Conservation (phyloP, 1,140 invertebrate genomes). For the Drosophila hydei region DNA sequence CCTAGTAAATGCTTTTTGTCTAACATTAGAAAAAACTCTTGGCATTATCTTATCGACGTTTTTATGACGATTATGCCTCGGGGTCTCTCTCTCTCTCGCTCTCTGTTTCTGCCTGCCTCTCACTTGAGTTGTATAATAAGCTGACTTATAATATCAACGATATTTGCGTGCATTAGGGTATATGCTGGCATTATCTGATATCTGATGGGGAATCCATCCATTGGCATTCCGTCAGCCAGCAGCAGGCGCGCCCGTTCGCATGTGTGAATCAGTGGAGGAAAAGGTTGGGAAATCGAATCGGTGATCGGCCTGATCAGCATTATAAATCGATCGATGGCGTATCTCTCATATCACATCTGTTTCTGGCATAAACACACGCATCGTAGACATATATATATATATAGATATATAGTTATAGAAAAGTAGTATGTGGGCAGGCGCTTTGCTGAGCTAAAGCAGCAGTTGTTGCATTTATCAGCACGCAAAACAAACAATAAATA, state of each 20-base stretch:
- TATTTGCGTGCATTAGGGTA: neutral
- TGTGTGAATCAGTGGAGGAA: slow-evolving; percentile 14
- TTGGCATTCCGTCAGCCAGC: neutral
- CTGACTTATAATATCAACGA: neutral
- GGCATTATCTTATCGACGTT: slow-evolving; percentile 45
- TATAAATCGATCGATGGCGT: slow-evolving; percentile 43
- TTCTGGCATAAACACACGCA: slow-evolving; percentile 7
- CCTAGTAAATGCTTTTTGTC: slow-evolving; percentile 39
- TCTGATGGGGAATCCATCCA: slow-evolving; percentile 3
- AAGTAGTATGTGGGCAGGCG: slow-evolving; percentile 9
- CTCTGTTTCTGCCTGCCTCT: neutral
- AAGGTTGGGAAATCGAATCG: neutral
- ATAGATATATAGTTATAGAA: neutral
- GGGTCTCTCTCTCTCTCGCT: neutral
- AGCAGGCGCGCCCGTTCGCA: slow-evolving; percentile 9
- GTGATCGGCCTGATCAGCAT: slow-evolving; percentile 16
- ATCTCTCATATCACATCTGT: slow-evolving; percentile 18
- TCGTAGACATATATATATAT: neutral
- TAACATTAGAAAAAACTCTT: slow-evolving; percentile 23
- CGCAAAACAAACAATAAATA: slow-evolving; percentile 36
- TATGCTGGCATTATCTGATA: slow-evolving; percentile 22
- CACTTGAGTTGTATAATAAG: neutral
- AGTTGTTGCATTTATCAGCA: slow-evolving; percentile 29
- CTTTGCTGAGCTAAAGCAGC: slow-evolving; percentile 38
- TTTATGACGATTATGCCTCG: neutral